Evolutionary conservation across 2,113 vertebrate genomes (phyloP).

Genomic region (Bungarus multicinctus): DNA sequence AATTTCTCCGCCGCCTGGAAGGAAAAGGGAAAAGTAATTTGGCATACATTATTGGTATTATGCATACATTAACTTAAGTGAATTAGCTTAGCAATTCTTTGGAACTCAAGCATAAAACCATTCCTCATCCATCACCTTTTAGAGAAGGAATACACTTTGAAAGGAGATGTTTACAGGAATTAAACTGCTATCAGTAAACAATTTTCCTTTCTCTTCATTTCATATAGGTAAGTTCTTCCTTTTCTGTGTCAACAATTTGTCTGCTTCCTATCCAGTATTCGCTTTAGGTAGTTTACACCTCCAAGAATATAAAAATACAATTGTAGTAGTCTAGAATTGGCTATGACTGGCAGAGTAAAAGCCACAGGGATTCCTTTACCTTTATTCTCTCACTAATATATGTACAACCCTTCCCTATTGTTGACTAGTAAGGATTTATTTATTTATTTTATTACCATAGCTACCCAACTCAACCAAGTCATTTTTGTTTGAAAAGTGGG

Average conservation of each 20-base stretch:
- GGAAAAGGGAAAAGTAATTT: accelerated
- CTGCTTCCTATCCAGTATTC: neutral
- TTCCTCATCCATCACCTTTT: neutral
- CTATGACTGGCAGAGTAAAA: neutral
- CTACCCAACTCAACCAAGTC: neutral
- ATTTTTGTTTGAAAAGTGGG: neutral
- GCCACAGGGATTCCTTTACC: too few species aligned
- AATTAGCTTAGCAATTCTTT: neutral
- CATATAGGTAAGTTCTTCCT: neutral
- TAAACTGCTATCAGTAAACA: neutral
- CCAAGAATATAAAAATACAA: neutral
- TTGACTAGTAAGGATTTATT: neutral
- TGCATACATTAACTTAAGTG: neutral
- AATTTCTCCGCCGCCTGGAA: slow-evolving; percentile 86
- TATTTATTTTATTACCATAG: neutral
- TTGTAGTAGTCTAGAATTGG: neutral
- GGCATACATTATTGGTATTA: neutral
- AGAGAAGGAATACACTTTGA: neutral
- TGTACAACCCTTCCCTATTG: neutral
- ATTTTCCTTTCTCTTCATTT: neutral
- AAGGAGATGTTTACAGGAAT: neutral
- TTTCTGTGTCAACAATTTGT: neutral
- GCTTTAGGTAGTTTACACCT: neutral
- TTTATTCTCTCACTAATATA: neutral
- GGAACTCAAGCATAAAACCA: neutral